Percentiles rank a stretch among this genome's conserved stretches.
Evolutionary conservation across 92 coral and sea anemone genomes (phyloP).

Genomic region (Siderastrea siderea): DNA sequence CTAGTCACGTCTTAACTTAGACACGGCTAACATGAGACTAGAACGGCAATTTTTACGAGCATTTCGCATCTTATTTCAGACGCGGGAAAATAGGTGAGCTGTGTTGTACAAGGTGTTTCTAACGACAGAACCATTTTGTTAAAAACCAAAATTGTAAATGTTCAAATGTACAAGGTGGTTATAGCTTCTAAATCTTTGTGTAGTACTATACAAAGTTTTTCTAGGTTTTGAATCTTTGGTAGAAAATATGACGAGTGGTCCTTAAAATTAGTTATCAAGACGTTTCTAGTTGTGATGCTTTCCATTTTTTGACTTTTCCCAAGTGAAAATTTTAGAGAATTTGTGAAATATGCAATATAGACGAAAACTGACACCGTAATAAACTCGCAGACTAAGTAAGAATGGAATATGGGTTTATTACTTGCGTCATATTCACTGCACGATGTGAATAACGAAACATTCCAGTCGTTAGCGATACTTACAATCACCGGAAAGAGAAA

Average conservation of each 20-base stretch:
- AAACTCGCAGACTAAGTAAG: not conserved
- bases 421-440: not conserved
- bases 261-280: too few relatives aligned
- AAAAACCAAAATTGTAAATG: not conserved
- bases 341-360: not conserved
- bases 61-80: too few relatives aligned
- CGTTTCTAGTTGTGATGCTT: too few relatives aligned
- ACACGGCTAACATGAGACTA: too few relatives aligned
- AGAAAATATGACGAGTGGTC: too few relatives aligned
- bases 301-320: not conserved
- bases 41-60: too few relatives aligned
- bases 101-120: too few relatives aligned
- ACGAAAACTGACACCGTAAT: not conserved
- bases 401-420: not conserved
- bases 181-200: not conserved
- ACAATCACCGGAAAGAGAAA: not conserved
- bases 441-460: not conserved
- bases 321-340: not conserved
- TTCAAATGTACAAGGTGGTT: not conserved
- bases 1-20: too few relatives aligned
- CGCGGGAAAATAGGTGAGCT: too few relatives aligned
- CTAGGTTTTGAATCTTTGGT: too few relatives aligned
- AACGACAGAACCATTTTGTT: too few relatives aligned
- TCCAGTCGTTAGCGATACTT: not conserved
- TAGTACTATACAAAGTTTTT: too few relatives aligned